These are phyloP conservation scores for Anolis apletophallus DNA, from an alignment of 2,797 vertebrate genomes.

Conservation along the genomic window DNA sequence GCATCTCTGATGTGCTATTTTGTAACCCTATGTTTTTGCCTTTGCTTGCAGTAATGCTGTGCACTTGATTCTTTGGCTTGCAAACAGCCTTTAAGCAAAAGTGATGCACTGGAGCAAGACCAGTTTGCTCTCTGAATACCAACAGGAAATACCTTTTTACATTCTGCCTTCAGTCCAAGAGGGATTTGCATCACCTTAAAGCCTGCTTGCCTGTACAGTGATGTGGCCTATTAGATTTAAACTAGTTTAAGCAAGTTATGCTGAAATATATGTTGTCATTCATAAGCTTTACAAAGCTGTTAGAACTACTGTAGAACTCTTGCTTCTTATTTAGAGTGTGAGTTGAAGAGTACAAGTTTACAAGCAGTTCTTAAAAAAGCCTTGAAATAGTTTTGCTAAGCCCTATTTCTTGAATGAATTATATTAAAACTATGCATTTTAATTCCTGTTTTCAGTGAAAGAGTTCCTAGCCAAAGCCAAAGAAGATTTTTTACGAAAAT, in stretches of 20 bases:
- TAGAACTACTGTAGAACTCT: slow-evolving; percentile 54
- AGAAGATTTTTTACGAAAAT: slow-evolving; percentile 99
- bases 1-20: slow-evolving; percentile 83
- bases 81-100: slow-evolving; percentile 76
- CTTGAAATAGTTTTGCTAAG: slow-evolving; percentile 40
- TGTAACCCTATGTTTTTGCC: slow-evolving; percentile 80
- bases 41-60: slow-evolving; percentile 78
- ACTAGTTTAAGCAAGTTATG: slow-evolving; percentile 52
- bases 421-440: slow-evolving; percentile 38
- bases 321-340: slow-evolving; percentile 49
- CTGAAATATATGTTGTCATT: slow-evolving; percentile 56
- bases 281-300: slow-evolving; percentile 46
- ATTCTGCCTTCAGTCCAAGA: slow-evolving; percentile 34
- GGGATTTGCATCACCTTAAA: slow-evolving; percentile 78
- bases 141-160: slow-evolving; percentile 53
- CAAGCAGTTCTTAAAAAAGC: slow-evolving; percentile 27
- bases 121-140: slow-evolving; percentile 40
- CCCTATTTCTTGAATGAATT: slow-evolving; percentile 23
- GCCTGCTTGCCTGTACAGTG: slow-evolving; percentile 74
- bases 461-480: slow-evolving; percentile 99
- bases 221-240: slow-evolving; percentile 75
- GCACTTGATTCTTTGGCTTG: slow-evolving; percentile 74
- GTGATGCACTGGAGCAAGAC: slow-evolving; percentile 72
- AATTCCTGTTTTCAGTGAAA: slow-evolving; percentile 89
- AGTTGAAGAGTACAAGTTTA: slow-evolving; percentile 24